Conservation (phyloP, 2,113 vertebrate species). For the Callaeas wilsoni region DNA sequence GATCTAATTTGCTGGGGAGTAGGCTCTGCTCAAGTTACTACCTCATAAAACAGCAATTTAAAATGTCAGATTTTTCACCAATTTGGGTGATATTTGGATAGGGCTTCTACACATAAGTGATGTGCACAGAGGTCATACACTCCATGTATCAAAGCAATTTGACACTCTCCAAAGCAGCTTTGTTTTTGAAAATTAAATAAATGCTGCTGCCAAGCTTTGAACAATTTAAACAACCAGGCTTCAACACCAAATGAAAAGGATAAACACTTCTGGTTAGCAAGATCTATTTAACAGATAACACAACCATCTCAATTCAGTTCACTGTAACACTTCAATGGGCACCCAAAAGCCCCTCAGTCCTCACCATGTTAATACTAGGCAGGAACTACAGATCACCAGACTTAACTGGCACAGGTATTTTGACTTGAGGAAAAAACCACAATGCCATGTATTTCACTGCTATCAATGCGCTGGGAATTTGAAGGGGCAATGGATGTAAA, state of each 20-base stretch:
- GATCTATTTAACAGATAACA: not conserved
- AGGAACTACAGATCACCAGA: not conserved
- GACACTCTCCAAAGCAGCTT: not conserved
- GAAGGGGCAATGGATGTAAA: not conserved
- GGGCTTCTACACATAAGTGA: not conserved
- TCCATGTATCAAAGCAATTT: accelerated
- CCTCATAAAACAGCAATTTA: not conserved
- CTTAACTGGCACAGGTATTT: not conserved
- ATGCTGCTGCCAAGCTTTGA: not conserved
- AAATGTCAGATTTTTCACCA: not conserved
- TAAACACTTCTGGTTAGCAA: not conserved
- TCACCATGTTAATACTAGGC: not conserved
- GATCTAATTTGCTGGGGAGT: not conserved
- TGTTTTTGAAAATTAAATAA: not conserved
- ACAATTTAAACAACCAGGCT: not conserved
- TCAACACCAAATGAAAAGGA: not conserved
- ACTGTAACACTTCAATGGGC: not conserved
- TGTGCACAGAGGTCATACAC: not conserved
- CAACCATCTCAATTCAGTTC: not conserved
- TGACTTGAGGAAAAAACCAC: not conserved
- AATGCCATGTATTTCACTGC: not conserved
- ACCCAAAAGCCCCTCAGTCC: not conserved
- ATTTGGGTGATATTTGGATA: not conserved
- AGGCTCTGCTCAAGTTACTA: not conserved
- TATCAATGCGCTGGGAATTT: not conserved